Evolutionary conservation across 2,888 invertebrate genomes (phyloP), one percentile per base, ranked within the genome.

Genomic region (Drosophila meridionalis): DNA sequence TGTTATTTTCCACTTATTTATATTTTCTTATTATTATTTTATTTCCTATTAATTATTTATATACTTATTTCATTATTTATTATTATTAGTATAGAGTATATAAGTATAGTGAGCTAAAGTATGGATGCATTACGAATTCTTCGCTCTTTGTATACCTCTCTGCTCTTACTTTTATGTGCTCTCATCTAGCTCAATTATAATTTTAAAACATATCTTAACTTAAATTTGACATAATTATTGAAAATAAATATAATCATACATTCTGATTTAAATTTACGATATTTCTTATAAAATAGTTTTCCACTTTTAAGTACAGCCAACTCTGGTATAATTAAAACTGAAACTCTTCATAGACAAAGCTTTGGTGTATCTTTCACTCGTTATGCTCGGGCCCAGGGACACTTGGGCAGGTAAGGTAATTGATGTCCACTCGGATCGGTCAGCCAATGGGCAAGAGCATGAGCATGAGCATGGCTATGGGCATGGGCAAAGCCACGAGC

Each of bases 381-480:
- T 28, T 32, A 12, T 38, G n/a, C n/a, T 52, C 11, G 6, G 4
- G 20, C 14, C 34, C 7, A 12, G n/a, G 52, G 53, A n/a, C 47
- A 30, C 32, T 52, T 30, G 52, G 12, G 26, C 20, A 34, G 30
- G 58, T 78, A 78, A 34, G 30, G 58, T 78, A 78, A 75, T 79
- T 75, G 76, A 78, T 78, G 71, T 78, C 62, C 76, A 45, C 43
- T 14, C 50, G 62, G 80, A 65, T 75, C 80, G 76, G 68, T 69
- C 73, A 67, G 36, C 80, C 79, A 79, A 80, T 80, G 67, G 69
- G 76, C 69, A 66, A 64, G 55, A 69, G 69, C 73, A 58, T n/a
- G 48, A 34, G 34, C 34, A 12, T 45, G 45, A 28, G 26, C 4
- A 38, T 20, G 20, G n/a, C n/a, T n/a, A 58, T n/a, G 48, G 20